Percentiles rank a stretch among this genome's conserved stretches.
These are phyloP conservation scores for Aricia artaxerxes DNA, from an alignment of 2,888 invertebrate species.

Conservation along the genomic window DNA sequence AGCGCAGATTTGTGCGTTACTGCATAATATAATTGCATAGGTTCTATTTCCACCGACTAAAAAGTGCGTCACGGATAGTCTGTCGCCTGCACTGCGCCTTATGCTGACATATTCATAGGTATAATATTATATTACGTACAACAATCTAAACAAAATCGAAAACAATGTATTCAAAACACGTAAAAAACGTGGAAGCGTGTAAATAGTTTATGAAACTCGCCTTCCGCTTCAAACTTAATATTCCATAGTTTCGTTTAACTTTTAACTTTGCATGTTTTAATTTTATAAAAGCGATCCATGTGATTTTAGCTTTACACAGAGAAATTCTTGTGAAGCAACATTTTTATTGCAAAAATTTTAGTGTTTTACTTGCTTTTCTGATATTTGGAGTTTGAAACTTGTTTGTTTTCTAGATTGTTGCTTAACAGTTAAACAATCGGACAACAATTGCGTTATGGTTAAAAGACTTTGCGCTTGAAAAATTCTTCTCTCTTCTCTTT, in stretches of 20 bases:
- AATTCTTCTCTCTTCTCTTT: slow-evolving; percentile 23
- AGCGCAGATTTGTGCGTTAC: too few relatives aligned
- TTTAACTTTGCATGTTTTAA: slow-evolving; percentile 23
- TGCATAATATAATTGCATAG: too few relatives aligned
- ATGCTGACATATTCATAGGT: not conserved
- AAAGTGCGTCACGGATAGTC: too few relatives aligned
- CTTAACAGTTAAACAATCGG: not conserved
- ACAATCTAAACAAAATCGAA: not conserved
- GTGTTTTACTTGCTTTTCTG: slow-evolving; percentile 55
- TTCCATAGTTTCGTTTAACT: slow-evolving; percentile 17
- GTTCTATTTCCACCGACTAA: too few relatives aligned
- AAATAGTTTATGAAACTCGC: slow-evolving; percentile 9
- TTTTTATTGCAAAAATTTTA: slow-evolving; percentile 60
- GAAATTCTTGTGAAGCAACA: slow-evolving; percentile 53
- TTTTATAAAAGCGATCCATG: slow-evolving; percentile 23
- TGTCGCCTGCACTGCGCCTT: too few relatives aligned
- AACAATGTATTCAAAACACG: not conserved
- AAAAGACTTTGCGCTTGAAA: slow-evolving; percentile 36
- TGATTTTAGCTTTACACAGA: slow-evolving; percentile 22
- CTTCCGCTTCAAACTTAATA: slow-evolving; percentile 11
- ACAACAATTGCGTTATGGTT: not conserved
- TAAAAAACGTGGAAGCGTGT: not conserved
- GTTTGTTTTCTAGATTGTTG: not conserved
- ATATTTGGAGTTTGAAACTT: slow-evolving; percentile 52
- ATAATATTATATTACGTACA: not conserved